These are phyloP conservation scores for Phocoena phocoena DNA, from an alignment of 2,113 vertebrate genomes.

Conservation along the genomic window DNA sequence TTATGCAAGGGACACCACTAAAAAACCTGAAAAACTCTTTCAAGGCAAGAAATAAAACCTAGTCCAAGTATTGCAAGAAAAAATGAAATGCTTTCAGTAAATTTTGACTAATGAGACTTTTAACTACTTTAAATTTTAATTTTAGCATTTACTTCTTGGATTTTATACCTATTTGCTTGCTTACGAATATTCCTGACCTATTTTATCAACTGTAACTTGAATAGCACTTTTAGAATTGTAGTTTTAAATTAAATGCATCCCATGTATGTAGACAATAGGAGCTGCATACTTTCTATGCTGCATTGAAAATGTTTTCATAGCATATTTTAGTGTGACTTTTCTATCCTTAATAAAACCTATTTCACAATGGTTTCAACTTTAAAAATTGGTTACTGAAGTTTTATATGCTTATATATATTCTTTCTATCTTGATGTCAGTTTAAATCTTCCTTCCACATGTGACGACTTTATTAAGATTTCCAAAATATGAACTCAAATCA, in stretches of 20 bases:
- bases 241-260: conserved; percentile 66
- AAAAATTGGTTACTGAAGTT: conserved; percentile 44
- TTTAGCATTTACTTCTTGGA: conserved; percentile 71
- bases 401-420: not conserved
- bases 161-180: conserved; percentile 66
- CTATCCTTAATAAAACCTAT: conserved; percentile 51
- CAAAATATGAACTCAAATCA: conserved; percentile 40
- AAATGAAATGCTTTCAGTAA: conserved; percentile 56
- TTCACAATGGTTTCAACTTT: conserved; percentile 48
- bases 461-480: conserved; percentile 5
- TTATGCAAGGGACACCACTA: not conserved
- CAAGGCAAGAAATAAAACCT: conserved; percentile 23
- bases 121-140: conserved; percentile 72
- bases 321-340: conserved; percentile 63
- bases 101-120: conserved; percentile 60
- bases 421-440: conserved; percentile 31
- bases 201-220: conserved; percentile 70
- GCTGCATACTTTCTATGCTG: conserved; percentile 58
- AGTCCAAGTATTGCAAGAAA: not conserved
- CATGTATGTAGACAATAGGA: conserved; percentile 40
- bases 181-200: conserved; percentile 70
- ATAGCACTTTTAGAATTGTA: conserved; percentile 64
- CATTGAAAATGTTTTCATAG: conserved; percentile 63
- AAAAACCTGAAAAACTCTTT: not conserved
- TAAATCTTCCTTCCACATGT: conserved; percentile 23